A percentile compares a stretch with the other conserved stretches of the same genome.
Evolutionary conservation across 1,140 invertebrate species (phyloP).

Genomic region (Acromyrmex charruanus): DNA sequence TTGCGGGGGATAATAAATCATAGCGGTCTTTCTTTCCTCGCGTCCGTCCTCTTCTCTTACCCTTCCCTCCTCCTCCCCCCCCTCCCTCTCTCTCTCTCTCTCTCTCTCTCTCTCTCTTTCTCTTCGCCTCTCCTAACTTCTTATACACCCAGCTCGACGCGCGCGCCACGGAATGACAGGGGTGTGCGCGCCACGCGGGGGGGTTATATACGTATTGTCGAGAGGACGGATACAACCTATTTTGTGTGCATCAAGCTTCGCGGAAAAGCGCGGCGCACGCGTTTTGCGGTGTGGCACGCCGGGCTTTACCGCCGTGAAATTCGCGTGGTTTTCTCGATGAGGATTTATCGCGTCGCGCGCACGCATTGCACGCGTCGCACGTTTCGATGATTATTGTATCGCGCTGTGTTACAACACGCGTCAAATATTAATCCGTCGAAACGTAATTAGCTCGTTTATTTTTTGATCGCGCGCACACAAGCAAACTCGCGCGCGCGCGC

Average conservation of each 20-base stretch:
- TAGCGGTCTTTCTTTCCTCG: slow-evolving; percentile 78
- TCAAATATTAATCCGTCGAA: slow-evolving; percentile 20
- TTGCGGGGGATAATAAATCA: slow-evolving; percentile 86
- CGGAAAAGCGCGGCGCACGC: slow-evolving; percentile 39
- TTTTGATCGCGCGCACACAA: neutral
- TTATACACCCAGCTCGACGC: slow-evolving; percentile 66
- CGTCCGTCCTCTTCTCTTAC: slow-evolving; percentile 11
- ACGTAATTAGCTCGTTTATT: slow-evolving; percentile 14
- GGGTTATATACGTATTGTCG: slow-evolving; percentile 65
- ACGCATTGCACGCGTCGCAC: neutral
- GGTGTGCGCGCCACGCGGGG: slow-evolving; percentile 42
- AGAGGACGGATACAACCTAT: slow-evolving; percentile 61
- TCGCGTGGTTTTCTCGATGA: slow-evolving; percentile 54
- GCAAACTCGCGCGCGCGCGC: neutral
- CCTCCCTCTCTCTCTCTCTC: no score
- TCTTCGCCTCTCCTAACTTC: slow-evolving; percentile 60
- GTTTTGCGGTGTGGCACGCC: neutral
- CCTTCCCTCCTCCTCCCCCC: no score
- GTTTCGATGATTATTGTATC: slow-evolving; percentile 31
- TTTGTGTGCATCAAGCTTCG: slow-evolving; percentile 50
- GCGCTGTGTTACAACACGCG: neutral
- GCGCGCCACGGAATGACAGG: slow-evolving; percentile 52
- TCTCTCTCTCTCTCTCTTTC: no score
- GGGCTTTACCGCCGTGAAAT: slow-evolving; percentile 41
- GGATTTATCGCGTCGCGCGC: slow-evolving; percentile 31